Conservation (phyloP, 2,113 vertebrate genomes). For the Elachura formosa region DNA sequence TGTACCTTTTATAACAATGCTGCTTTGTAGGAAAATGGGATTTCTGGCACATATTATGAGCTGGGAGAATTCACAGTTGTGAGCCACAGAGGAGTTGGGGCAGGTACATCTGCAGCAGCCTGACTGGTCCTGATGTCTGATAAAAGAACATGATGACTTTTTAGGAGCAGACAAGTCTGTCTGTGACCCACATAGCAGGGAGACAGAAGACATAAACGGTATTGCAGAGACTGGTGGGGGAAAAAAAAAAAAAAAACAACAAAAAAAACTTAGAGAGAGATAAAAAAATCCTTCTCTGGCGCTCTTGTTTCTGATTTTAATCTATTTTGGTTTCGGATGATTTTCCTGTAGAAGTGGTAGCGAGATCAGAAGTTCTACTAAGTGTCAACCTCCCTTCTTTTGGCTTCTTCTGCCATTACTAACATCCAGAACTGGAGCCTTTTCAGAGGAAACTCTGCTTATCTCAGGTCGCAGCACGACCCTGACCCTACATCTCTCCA, state of each 20-base stretch:
- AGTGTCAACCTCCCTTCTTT: background rate
- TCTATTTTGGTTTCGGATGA: background rate
- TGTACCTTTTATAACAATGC: background rate
- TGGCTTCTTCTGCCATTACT: background rate
- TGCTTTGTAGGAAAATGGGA: background rate
- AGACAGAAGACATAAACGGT: background rate
- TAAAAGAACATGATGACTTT: background rate
- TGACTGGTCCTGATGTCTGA: background rate
- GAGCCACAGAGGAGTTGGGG: background rate
- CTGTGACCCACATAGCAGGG: conserved; percentile 7
- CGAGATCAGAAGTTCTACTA: background rate
- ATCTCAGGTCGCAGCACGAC: background rate
- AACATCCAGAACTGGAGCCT: background rate
- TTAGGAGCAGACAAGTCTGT: background rate
- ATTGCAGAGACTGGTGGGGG: background rate
- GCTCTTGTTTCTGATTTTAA: background rate
- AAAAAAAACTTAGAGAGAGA: fast-evolving
- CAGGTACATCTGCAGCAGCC: background rate
- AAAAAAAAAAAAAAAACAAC: too few species aligned
- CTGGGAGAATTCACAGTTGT: background rate
- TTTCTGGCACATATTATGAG: background rate
- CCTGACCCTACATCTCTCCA: background rate
- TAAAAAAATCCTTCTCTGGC: background rate
- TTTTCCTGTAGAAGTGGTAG: background rate
- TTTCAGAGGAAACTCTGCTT: background rate